Conservation (phyloP, 2,888 invertebrate genomes). For the Phaonia tiefii region DNA sequence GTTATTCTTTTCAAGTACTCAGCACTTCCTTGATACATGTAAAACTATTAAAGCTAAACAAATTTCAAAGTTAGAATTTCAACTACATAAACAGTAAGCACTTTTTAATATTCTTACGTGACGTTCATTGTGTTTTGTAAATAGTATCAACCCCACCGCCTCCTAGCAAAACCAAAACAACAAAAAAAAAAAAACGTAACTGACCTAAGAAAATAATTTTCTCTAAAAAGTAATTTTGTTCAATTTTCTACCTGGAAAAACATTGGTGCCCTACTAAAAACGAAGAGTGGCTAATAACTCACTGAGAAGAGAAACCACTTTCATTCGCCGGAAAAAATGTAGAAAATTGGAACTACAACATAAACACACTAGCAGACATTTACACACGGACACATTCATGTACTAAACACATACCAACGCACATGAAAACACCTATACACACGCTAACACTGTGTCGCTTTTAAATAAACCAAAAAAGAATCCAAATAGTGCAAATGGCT, state of each 20-base stretch:
- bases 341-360: constrained; percentile 4
- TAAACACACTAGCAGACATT: not conserved
- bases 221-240: constrained; percentile 55
- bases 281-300: constrained; percentile 58
- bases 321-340: constrained; percentile 42
- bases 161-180: no score
- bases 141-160: no score
- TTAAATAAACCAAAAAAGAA: not conserved
- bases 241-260: constrained; percentile 65
- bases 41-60: no score
- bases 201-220: constrained; percentile 23
- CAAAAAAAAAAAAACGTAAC: not conserved
- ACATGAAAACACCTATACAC: not conserved
- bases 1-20: no score
- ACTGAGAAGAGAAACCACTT: constrained; percentile 64
- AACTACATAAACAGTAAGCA: no score
- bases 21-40: no score
- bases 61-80: no score
- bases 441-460: not conserved
- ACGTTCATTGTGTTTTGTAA: no score
- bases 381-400: constrained; percentile 26
- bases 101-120: no score
- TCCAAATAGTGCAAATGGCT: constrained; percentile 28
- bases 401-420: not conserved
- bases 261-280: constrained; percentile 65